These are phyloP conservation scores for Psittacula echo DNA, from an alignment of 2,797 vertebrate species.

Conservation along the genomic window DNA sequence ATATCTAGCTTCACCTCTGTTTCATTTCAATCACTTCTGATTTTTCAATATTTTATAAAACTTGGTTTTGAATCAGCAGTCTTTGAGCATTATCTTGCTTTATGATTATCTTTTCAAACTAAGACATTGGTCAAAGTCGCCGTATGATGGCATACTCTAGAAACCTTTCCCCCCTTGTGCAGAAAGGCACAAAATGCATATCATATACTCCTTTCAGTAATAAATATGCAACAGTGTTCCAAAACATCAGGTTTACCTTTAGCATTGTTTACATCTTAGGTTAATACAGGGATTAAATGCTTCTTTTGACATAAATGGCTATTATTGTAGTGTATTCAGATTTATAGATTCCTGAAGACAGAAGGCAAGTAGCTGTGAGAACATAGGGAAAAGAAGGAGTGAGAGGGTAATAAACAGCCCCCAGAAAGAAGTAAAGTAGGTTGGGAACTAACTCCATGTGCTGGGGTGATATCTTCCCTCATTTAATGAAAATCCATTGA, in stretches of 20 bases:
- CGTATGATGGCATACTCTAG: accelerated
- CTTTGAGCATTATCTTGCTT: not conserved
- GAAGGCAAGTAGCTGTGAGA: not conserved
- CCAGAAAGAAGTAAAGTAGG: not conserved
- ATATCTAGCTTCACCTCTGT: not conserved
- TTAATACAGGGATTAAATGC: not conserved
- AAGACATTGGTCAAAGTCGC: not conserved
- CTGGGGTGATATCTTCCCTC: not conserved
- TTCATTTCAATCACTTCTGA: not conserved
- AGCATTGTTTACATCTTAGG: not conserved
- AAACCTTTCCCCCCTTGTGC: accelerated
- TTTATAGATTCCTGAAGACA: not conserved
- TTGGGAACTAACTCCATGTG: not conserved
- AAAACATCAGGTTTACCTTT: not conserved
- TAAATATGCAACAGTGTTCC: not conserved
- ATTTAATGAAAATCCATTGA: accelerated
- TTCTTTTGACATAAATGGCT: not conserved
- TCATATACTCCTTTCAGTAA: not conserved
- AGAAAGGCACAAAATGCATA: accelerated
- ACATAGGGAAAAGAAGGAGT: not conserved
- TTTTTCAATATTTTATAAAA: not conserved
- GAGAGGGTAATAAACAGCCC: not conserved
- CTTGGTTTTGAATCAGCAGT: not conserved
- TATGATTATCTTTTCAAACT: not conserved
- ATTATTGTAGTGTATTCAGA: not conserved